phyloP scores from a whole-genome alignment of 2,113 vertebrate species.

The Mohoua ochrocephala region DNA sequence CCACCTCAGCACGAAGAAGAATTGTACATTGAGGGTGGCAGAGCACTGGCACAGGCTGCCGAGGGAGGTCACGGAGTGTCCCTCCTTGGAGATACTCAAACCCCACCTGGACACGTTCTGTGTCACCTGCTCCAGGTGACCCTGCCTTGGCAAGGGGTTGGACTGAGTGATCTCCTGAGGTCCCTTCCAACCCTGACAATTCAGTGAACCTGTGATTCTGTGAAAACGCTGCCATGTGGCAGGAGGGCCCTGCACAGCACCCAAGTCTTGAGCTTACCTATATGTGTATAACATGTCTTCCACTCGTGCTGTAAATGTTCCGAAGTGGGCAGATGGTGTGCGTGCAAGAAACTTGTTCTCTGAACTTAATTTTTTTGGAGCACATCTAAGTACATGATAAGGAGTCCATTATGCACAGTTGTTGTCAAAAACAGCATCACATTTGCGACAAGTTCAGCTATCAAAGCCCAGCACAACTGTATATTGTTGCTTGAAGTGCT shows the following conservation, averaged over 20 bases:
- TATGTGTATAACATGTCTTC: fast-evolving
- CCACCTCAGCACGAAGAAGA: fast-evolving
- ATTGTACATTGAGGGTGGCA: neutral
- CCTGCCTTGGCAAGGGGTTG: neutral
- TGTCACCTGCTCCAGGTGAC: neutral
- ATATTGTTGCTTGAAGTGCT: neutral
- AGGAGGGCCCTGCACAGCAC: neutral
- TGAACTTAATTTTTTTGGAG: neutral
- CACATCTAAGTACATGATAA: fast-evolving
- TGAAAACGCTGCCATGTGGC: neutral
- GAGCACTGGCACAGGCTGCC: neutral
- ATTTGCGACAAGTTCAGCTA: neutral
- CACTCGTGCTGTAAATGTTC: fast-evolving
- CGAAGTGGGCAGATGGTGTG: fast-evolving
- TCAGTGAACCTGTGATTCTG: neutral
- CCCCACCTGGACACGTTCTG: neutral
- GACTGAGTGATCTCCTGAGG: neutral
- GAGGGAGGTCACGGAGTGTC: neutral
- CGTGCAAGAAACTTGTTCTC: neutral
- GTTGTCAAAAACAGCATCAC: neutral
- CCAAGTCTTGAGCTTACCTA: fast-evolving
- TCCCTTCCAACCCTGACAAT: neutral
- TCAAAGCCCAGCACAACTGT: neutral
- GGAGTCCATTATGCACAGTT: fast-evolving
- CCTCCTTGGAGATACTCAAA: neutral